Base-by-base conservation (phyloP, 2,797 vertebrate species). In the Sebastes steindachneri region DNA sequence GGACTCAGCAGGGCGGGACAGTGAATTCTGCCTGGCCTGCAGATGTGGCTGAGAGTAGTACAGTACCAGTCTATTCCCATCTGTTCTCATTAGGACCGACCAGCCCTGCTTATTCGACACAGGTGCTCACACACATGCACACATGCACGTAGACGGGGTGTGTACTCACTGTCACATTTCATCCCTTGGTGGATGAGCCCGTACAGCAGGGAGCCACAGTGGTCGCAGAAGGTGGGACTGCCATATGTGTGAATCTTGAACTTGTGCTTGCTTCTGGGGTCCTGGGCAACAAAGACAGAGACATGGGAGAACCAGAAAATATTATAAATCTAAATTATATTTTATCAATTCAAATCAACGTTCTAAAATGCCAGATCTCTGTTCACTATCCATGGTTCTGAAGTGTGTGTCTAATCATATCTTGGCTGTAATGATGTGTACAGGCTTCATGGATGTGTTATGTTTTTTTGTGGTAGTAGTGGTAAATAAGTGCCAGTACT, bases 251-350 rank as follows among this genome's bases (percentile, higher is more conserved):
- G 98, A 89, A 99, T 99, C 96, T 99, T 99, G 88, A 99, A 99
- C 89, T 99, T 99, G 96, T 99, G 98, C 93, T 99, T 99, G 97
- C 98, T 99, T 90, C 98, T 96, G 80, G 98, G 98, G 88, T 99
- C 98, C 98, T 99, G 89, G 2, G 29, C 4, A 65, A 67, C 25
- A 66, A n/a, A 65, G 12, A 65, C 4, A 80, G 6, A 53, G 2
- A 57, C 37, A 41, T 7, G 17, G n/a, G 14, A 41, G 33, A 11
- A 28, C 9, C 25, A 31, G 1, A 2, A 31, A 41, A 35, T 12
- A 68, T 48, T 4, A 41, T 41, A 14, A 41, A 41, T 41, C 9
- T n/a, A 11, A 60, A 59, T 59, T 0, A 59, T 29, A 55, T 55
- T 26, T 25, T 14, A 57, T 26, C 12, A 26, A 26, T 57, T 26